phyloP scores from a whole-genome alignment of 2,113 vertebrate genomes.

The Microcebus griseorufus region DNA sequence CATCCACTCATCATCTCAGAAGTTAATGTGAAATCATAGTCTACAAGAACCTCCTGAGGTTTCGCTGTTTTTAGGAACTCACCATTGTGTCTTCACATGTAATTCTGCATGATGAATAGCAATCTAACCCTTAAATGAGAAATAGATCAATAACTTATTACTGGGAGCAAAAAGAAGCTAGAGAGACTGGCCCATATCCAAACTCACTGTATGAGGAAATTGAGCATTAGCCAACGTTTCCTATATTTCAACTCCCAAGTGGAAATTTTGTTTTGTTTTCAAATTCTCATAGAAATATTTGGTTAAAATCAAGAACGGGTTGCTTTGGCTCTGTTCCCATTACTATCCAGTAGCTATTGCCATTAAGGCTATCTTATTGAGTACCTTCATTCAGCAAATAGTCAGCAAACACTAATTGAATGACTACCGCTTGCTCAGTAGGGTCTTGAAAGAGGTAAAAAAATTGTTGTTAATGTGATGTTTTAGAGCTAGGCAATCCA shows the following conservation, averaged over 20 bases:
- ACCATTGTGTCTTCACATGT: background rate
- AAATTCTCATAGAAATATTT: background rate
- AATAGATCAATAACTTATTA: background rate
- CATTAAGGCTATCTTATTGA: background rate
- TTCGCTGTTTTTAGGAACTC: background rate
- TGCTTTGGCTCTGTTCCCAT: background rate
- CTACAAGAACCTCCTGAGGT: background rate
- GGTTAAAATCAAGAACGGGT: constrained; percentile 37
- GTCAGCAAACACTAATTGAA: constrained; percentile 16
- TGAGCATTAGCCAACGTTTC: background rate
- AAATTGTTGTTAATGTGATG: constrained; percentile 2
- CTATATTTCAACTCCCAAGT: background rate
- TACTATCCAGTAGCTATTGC: background rate
- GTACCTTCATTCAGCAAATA: background rate
- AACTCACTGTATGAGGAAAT: background rate
- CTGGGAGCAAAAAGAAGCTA: background rate
- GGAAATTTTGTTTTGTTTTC: background rate
- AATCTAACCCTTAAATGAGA: background rate
- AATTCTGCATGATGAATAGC: background rate
- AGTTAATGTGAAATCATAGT: background rate
- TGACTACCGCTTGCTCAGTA: background rate
- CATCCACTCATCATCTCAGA: background rate
- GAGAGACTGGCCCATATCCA: background rate
- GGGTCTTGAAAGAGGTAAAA: constrained; percentile 24
- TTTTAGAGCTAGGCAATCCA: constrained; percentile 17